Base-by-base conservation (phyloP, 2,888 invertebrate species). In the Plebejus melissa region DNA sequence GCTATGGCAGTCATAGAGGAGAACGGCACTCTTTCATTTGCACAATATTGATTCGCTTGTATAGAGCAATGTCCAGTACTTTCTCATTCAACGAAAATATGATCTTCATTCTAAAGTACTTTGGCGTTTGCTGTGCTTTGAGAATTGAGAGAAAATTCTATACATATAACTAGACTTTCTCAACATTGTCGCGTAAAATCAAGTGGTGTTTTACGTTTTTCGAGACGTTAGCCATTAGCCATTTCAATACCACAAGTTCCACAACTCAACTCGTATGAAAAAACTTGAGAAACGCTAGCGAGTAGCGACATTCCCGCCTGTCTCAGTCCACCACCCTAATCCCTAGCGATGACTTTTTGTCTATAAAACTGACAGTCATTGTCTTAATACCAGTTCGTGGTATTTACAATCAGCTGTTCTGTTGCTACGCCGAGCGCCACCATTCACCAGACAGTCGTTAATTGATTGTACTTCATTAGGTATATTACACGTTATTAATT, bases 381-480 rank as follows among this genome's bases (percentile, higher is more conserved):
- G 32, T 65, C 32, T 65, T 65, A 65, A 65, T 65, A 65, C 32
- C 13, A 36, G 65, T 16, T 65, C 32, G 65, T 36, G 36, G 32
- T 65, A 65, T 32, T 32, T 28, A 65, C 65, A 65, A 32, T 65
- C 65, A 65, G 65, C 65, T 65, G 65, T 36, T 32, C 65, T 65
- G 65, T 36, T 65, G 65, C 65, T 65, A 13, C 0, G 65, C 32
- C 32, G 65, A 11, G 22, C 22, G 22, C n/a, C 22, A 7, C 11
- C 16, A 7, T 0, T 11, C 46, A 41, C 41, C 41, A 41, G 41
- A 9, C 41, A 7, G 7, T 60, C 32, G 65, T 32, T 65, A 65
- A 65, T 65, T 32, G 13, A 13, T 65, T 32, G 65, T 32, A 32
- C 65, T 65, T 65, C 65, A 65, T 65, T 65, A n/a, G n/a, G n/a